These are phyloP conservation scores for Sminthurides aquaticus DNA, from an alignment of 2,888 invertebrate species.

Conservation along the genomic window DNA sequence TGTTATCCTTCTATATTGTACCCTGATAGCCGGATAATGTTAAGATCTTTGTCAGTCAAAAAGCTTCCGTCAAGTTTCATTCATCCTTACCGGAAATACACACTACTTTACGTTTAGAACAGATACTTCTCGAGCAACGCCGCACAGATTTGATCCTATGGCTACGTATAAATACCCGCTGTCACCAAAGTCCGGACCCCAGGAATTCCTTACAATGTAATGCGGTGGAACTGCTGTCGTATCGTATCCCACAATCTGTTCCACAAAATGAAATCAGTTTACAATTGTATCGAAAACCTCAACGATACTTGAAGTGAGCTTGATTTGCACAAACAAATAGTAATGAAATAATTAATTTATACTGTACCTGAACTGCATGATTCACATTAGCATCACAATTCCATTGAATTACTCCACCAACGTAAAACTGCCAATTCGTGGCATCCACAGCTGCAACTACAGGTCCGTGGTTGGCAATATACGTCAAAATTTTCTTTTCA, in stretches of 20 bases:
- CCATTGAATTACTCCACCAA: slow-evolving; percentile 73
- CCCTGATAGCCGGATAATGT: background rate
- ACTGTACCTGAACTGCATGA: slow-evolving; percentile 65
- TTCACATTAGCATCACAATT: slow-evolving; percentile 67
- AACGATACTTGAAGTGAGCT: too few relatives aligned
- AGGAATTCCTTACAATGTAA: slow-evolving; percentile 78
- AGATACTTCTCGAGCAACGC: slow-evolving; percentile 67
- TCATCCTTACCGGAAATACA: background rate
- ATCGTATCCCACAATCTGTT: slow-evolving; percentile 77
- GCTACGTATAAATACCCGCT: slow-evolving; percentile 69
- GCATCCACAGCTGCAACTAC: slow-evolving; percentile 75
- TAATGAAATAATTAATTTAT: too few relatives aligned
- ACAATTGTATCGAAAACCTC: too few relatives aligned
- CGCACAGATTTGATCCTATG: slow-evolving; percentile 69
- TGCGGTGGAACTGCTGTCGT: slow-evolving; percentile 62
- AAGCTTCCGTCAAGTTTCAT: background rate
- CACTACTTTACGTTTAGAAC: slow-evolving; percentile 12
- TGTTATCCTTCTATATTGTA: too few relatives aligned
- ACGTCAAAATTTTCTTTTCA: slow-evolving; percentile 57
- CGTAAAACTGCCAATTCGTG: slow-evolving; percentile 74
- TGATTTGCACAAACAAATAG: too few relatives aligned
- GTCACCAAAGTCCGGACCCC: slow-evolving; percentile 70
- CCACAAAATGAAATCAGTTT: too few relatives aligned
- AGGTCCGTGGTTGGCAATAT: slow-evolving; percentile 65
- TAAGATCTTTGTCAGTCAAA: background rate